Conservation (phyloP, 92 coral and sea anemone genomes). For the Bergia sp. region DNA sequence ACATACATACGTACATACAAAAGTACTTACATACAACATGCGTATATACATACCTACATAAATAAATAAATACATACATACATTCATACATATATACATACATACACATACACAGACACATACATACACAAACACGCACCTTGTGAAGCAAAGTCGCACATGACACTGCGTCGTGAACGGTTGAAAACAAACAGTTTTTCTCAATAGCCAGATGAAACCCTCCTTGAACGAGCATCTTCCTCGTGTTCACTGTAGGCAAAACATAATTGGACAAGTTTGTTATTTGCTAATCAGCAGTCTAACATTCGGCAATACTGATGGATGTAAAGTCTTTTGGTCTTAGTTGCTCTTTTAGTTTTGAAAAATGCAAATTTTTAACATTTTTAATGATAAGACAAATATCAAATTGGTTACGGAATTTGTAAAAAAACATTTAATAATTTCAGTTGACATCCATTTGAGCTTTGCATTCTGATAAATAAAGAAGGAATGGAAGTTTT, state of each 20-base stretch:
- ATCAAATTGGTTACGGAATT: too few species aligned
- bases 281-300: background rate
- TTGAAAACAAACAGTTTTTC: constrained; percentile 25
- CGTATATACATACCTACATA: background rate
- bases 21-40: background rate
- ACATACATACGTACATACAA: too few species aligned
- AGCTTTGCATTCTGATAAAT: too few species aligned
- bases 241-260: constrained; percentile 9
- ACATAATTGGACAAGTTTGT: background rate
- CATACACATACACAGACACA: background rate
- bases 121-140: background rate
- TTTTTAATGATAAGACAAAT: too few species aligned
- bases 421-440: too few species aligned
- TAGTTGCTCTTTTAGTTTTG: too few species aligned
- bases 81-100: background rate
- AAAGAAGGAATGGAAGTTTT: too few species aligned
- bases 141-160: background rate
- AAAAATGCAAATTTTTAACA: too few species aligned
- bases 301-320: too few species aligned
- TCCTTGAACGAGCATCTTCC: constrained; percentile 36
- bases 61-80: background rate
- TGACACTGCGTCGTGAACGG: constrained; percentile 39
- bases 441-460: too few species aligned
- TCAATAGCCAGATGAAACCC: constrained; percentile 27
- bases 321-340: too few species aligned